Evolutionary conservation across 1,140 invertebrate species (phyloP), one percentile per base, ranked within the genome.

Genomic region (Melanaphis sacchari): DNA sequence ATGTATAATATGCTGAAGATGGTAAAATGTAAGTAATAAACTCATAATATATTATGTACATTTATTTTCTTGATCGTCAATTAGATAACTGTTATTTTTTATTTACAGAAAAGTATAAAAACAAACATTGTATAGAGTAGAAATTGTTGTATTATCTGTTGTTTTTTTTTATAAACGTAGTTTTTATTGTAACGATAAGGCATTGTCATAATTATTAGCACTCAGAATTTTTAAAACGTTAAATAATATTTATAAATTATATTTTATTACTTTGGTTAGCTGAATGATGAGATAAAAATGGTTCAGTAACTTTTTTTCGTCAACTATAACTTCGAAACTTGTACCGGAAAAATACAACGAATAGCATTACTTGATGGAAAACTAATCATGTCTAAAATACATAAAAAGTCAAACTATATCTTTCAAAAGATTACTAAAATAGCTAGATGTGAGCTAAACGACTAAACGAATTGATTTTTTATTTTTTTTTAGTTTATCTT

Each of bases 291-390:
- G 3, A 15, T 41, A 41, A 26, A 31, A 1, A 40, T 40, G 15
- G 3, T 41, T 41, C 26, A 41, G 38, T 84, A 9, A 84, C 3
- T 41, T 84, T n/a, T 66, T 76, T 11, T 41, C 9, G 82, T 84
- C 9, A 41, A 38, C 82, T 26, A 41, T 41, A 46, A 1, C 2
- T 88, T 88, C 18, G 8, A 49, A 46, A 49, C 46, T 49, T 22
- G 4, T 89, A 52, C 11, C 5, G 6, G 1, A 26, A 54, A 89
- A 89, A 89, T 89, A 40, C 88, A 5, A 26, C 26, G 36, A 54
- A 7, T 89, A 89, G 46, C 22, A 89, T 89, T 89, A 89, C 88
- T 54, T 89, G 88, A 89, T 89, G 40, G 4, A 91, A 91, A 91
- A 54, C 24, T 40, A 38, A 54, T 89, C 36, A 54, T 89, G 49